Percentiles rank a stretch among this genome's conserved stretches.
Evolutionary conservation across 2,888 invertebrate species (phyloP).

Genomic region (Lymantria monacha): DNA sequence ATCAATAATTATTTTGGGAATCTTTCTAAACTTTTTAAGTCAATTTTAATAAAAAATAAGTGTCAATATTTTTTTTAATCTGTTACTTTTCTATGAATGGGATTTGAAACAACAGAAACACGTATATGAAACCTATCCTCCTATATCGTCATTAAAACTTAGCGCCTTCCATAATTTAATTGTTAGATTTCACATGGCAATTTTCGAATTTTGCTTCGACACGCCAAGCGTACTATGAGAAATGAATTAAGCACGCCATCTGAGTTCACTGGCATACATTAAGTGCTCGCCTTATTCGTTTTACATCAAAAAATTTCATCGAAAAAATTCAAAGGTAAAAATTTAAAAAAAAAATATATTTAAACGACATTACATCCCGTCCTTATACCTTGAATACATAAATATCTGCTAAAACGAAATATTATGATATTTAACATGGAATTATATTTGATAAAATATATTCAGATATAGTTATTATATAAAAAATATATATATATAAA

Average conservation of each 20-base stretch:
- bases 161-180: slow-evolving; percentile 40
- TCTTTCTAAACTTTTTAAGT: not conserved
- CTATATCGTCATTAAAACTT: slow-evolving; percentile 28
- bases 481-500: slow-evolving; percentile 14
- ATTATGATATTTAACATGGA: slow-evolving; percentile 3
- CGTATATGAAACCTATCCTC: slow-evolving; percentile 21
- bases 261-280: slow-evolving; percentile 36
- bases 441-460: slow-evolving; percentile 9
- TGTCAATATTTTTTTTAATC: slow-evolving; percentile 18
- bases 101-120: slow-evolving; percentile 23
- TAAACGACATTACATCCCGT: slow-evolving; percentile 21
- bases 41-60: slow-evolving; percentile 11
- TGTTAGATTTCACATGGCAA: slow-evolving; percentile 41
- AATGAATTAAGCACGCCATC: slow-evolving; percentile 38
- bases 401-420: slow-evolving; percentile 3
- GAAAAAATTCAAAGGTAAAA: slow-evolving; percentile 7
- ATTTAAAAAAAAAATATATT: slow-evolving; percentile 4
- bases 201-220: slow-evolving; percentile 39
- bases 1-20: slow-evolving; percentile 5
- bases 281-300: slow-evolving; percentile 31
- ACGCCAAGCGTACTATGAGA: slow-evolving; percentile 40
- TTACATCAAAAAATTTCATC: slow-evolving; percentile 15
- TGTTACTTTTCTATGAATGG: slow-evolving; percentile 27
- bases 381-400: slow-evolving; percentile 14
- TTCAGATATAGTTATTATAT: slow-evolving; percentile 9